These are phyloP conservation scores for Taeniopygia guttata DNA, from an alignment of 2,797 vertebrate species.

Conservation along the genomic window DNA sequence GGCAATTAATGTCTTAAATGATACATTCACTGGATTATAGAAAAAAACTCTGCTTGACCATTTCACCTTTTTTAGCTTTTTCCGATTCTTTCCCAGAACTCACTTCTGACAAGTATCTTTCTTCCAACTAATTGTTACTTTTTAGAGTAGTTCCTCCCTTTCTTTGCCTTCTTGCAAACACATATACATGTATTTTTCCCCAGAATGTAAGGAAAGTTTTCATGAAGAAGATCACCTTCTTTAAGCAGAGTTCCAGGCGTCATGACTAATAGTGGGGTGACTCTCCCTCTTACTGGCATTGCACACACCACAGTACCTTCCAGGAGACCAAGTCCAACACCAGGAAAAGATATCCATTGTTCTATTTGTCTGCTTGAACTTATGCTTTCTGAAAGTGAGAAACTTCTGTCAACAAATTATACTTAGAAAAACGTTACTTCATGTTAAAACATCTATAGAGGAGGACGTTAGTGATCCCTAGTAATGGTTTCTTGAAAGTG, in stretches of 20 bases:
- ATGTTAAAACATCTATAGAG: not conserved
- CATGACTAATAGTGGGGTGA: not conserved
- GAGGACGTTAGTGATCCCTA: not conserved
- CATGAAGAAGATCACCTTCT: not conserved
- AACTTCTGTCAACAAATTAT: not conserved
- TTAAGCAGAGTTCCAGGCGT: not conserved
- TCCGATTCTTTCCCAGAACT: not conserved
- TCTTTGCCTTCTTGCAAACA: not conserved
- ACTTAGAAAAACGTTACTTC: not conserved
- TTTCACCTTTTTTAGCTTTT: not conserved
- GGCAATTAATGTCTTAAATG: not conserved
- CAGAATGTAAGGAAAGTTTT: not conserved
- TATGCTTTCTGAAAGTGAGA: not conserved
- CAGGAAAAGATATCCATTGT: not conserved
- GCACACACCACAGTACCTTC: not conserved
- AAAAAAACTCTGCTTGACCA: not conserved
- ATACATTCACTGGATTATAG: not conserved
- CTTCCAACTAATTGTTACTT: not conserved
- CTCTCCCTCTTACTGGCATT: not conserved
- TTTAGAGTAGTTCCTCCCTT: not conserved
- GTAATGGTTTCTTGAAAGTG: not conserved
- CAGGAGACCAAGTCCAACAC: not conserved
- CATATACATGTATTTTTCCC: rapidly evolving
- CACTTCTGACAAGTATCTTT: not conserved
- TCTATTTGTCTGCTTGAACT: not conserved